Conservation (phyloP, 2,113 vertebrate species). For the Myotis lucifugus region DNA sequence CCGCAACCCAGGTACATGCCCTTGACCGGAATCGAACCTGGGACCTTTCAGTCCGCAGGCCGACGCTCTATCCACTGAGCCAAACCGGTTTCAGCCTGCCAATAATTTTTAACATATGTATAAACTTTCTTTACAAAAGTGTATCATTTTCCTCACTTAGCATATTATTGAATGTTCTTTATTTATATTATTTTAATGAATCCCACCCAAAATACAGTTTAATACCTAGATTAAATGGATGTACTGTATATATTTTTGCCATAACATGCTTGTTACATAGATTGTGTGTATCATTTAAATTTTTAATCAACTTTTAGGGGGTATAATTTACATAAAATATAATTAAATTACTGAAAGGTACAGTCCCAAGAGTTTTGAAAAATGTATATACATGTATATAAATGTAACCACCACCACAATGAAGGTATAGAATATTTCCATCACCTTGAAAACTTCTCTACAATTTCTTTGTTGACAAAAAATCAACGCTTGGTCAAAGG, state of each 20-base stretch:
- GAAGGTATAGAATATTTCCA: neutral
- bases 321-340: neutral
- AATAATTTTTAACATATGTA: neutral
- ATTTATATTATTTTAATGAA: neutral
- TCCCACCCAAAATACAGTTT: neutral
- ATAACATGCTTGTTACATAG: neutral
- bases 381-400: neutral
- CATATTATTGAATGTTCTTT: neutral
- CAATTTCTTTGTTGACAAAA: neutral
- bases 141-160: neutral
- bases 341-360: neutral
- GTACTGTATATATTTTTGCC: neutral
- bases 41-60: too few relatives aligned
- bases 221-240: neutral
- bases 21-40: too few relatives aligned
- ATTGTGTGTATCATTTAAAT: neutral
- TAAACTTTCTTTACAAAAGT: neutral
- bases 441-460: neutral
- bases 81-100: too few relatives aligned
- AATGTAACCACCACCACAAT: neutral
- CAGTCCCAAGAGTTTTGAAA: neutral
- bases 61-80: too few relatives aligned
- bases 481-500: neutral
- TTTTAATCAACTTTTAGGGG: neutral
- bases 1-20: too few relatives aligned